Evolutionary conservation across 2,797 vertebrate genomes (phyloP).

Genomic region (Molossus alvarezi): DNA sequence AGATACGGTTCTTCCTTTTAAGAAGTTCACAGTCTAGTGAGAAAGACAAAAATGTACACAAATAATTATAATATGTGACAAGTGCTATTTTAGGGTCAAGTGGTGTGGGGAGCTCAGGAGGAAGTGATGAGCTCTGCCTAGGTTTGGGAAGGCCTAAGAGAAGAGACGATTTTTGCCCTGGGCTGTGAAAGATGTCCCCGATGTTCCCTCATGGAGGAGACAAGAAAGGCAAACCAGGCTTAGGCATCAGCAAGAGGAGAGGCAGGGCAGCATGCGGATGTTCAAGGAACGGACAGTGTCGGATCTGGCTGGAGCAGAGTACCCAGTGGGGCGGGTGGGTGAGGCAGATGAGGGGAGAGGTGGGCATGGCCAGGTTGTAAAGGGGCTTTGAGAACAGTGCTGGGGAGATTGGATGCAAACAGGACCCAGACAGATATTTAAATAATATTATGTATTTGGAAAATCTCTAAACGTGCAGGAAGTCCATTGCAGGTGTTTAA

Average conservation of each 20-base stretch:
- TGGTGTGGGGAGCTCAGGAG: not conserved
- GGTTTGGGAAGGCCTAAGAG: not conserved
- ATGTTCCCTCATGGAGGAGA: not conserved
- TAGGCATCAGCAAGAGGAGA: not conserved
- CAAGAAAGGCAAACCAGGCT: not conserved
- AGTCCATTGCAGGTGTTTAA: not conserved
- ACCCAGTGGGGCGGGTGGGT: too few species aligned
- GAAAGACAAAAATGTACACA: not conserved
- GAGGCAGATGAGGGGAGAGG: not conserved
- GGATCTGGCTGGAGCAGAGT: not conserved
- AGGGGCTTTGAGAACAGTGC: not conserved
- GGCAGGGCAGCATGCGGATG: fast-evolving
- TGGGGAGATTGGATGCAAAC: not conserved
- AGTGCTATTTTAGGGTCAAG: not conserved
- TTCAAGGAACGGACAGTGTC: not conserved
- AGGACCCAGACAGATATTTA: not conserved
- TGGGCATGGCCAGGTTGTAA: not conserved
- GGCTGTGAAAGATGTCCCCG: not conserved
- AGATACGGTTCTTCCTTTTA: constrained; percentile 20
- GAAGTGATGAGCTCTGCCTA: not conserved
- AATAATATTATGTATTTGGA: not conserved
- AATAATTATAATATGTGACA: not conserved
- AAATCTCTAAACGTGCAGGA: not conserved
- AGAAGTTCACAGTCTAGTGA: not conserved
- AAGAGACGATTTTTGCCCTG: not conserved